Conservation (phyloP, 2,888 invertebrate genomes). For the Heliconius hortense region DNA sequence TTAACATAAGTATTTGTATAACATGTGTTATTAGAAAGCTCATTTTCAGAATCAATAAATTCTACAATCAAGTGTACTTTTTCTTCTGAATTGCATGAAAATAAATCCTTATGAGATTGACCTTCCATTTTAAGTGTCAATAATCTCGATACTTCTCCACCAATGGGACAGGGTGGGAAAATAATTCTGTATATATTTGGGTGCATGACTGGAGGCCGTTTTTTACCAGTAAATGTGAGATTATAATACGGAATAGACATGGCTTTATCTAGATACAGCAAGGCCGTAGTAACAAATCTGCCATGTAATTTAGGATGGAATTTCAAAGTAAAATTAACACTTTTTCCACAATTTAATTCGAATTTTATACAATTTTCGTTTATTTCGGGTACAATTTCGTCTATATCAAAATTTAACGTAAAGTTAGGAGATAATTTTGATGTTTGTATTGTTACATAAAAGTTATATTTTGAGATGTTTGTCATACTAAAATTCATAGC, state of each 20-base stretch:
- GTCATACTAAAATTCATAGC: constrained; percentile 63
- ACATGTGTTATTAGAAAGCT: constrained; percentile 45
- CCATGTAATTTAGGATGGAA: constrained; percentile 71
- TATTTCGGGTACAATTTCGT: constrained; percentile 51
- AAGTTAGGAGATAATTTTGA: constrained; percentile 66
- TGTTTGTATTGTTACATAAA: constrained; percentile 61
- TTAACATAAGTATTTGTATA: constrained; percentile 58
- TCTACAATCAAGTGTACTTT: constrained; percentile 54
- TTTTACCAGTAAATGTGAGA: constrained; percentile 67
- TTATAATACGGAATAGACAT: constrained; percentile 68
- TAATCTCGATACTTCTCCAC: constrained; percentile 49
- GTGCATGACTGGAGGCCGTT: constrained; percentile 57
- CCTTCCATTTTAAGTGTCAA: constrained; percentile 59
- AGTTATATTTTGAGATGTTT: constrained; percentile 69
- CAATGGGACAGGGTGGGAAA: constrained; percentile 66
- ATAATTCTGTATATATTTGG: constrained; percentile 60
- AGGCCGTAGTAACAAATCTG: constrained; percentile 62
- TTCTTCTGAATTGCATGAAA: constrained; percentile 59
- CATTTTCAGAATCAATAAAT: constrained; percentile 50
- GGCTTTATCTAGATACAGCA: constrained; percentile 67
- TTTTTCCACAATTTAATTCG: constrained; percentile 56
- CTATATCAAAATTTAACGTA: constrained; percentile 55
- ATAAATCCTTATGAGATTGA: constrained; percentile 51
- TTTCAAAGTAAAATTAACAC: constrained; percentile 53
- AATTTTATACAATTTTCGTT: constrained; percentile 65